Evolutionary conservation across 2,888 invertebrate genomes (phyloP).

Genomic region (Noctuana brunneofusca): DNA sequence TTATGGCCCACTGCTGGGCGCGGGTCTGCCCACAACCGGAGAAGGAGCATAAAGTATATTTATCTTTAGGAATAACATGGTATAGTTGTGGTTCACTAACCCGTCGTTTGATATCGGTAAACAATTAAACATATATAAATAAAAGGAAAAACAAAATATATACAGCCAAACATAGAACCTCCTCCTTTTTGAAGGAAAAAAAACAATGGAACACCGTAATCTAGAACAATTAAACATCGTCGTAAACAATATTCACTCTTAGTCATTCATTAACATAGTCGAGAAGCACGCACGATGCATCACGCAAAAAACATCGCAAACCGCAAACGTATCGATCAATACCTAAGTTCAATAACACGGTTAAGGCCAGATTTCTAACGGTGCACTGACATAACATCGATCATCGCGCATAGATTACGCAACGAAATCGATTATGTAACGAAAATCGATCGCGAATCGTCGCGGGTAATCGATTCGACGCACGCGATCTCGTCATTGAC

Average conservation of each 20-base stretch:
- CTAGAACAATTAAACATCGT: not conserved
- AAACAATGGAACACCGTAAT: not conserved
- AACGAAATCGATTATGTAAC: constrained; percentile 31
- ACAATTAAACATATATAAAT: no score
- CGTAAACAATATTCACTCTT: not conserved
- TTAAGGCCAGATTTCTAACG: constrained; percentile 21
- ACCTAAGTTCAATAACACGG: constrained; percentile 13
- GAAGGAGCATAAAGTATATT: no score
- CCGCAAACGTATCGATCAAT: constrained; percentile 4
- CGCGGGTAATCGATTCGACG: constrained; percentile 39
- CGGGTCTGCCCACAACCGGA: no score
- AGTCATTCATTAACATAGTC: not conserved
- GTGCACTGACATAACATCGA: constrained; percentile 27
- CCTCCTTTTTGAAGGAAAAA: no score
- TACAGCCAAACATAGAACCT: no score
- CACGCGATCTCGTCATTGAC: constrained; percentile 41
- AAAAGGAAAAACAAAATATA: no score
- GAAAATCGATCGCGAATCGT: constrained; percentile 37
- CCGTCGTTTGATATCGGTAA: no score
- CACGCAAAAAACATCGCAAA: constrained; percentile 6
- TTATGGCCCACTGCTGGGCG: no score
- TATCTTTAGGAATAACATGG: no score
- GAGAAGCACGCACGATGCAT: not conserved
- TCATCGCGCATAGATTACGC: constrained; percentile 24
- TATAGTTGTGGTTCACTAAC: no score